phyloP scores from a whole-genome alignment of 2,113 vertebrate species.

The Labeo catla region DNA sequence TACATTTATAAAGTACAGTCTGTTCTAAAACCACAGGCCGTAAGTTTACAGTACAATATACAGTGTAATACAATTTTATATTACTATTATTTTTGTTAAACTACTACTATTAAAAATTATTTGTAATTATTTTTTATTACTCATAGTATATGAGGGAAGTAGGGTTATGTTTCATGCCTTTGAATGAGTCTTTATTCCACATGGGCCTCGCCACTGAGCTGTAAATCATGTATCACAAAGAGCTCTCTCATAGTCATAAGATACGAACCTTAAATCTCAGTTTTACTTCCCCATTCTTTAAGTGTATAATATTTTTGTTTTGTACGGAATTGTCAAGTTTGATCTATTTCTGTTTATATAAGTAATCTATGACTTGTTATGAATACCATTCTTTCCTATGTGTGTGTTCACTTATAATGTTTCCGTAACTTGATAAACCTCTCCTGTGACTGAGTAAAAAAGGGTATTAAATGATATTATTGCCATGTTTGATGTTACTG shows the following conservation, averaged over 20 bases:
- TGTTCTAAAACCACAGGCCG: no score
- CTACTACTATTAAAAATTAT: neutral
- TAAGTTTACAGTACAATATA: no score
- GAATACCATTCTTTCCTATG: neutral
- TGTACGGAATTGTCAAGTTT: neutral
- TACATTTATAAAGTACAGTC: no score
- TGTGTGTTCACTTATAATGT: neutral
- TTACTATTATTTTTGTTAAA: no score
- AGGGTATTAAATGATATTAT: neutral
- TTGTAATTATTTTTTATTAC: neutral
- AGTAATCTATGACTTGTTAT: neutral
- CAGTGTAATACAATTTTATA: no score
- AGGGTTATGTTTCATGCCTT: neutral
- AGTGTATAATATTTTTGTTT: neutral
- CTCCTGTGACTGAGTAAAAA: neutral
- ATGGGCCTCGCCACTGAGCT: neutral
- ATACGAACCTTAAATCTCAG: neutral
- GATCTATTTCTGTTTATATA: neutral
- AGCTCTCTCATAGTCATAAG: neutral
- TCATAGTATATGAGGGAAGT: neutral
- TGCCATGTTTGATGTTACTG: no score
- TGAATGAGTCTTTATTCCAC: neutral
- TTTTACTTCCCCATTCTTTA: neutral
- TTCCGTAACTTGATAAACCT: neutral
- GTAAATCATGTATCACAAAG: neutral